Evolutionary conservation across 2,113 vertebrate species (phyloP).

Genomic region (Microtus ochrogaster): DNA sequence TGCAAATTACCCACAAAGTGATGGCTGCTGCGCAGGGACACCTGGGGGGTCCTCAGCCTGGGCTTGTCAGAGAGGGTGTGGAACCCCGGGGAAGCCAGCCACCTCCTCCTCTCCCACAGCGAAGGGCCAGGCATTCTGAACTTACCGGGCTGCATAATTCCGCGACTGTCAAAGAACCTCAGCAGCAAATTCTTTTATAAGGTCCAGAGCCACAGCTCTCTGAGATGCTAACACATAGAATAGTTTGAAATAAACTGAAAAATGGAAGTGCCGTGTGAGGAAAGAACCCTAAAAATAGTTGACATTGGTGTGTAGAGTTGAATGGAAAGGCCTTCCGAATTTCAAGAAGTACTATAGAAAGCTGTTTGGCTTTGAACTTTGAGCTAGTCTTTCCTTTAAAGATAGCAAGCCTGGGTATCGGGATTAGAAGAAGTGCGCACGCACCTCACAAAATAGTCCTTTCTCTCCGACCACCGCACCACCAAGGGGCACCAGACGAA

Average conservation of each 20-base stretch:
- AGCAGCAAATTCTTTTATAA: neutral
- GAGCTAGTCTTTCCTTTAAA: slow-evolving; percentile 3
- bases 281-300: slow-evolving; percentile 52
- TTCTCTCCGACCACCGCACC: neutral
- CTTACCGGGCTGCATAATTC: neutral
- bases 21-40: neutral
- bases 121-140: neutral
- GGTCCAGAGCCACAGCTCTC: slow-evolving; percentile 39
- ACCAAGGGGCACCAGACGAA: neutral
- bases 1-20: neutral
- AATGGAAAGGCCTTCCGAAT: neutral
- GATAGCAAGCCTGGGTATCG: neutral
- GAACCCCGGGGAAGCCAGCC: neutral
- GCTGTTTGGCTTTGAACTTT: neutral
- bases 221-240: slow-evolving; percentile 4
- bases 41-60: neutral
- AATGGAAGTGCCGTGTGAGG: slow-evolving; percentile 40
- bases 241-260: slow-evolving; percentile 50
- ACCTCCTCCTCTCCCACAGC: accelerated
- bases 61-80: slow-evolving; percentile 16
- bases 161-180: accelerated
- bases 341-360: slow-evolving; percentile 27
- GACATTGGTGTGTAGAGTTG: neutral
- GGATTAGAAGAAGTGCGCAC: neutral
- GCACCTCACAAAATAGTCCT: neutral